Conservation (phyloP, 2,888 invertebrate species). For the Euphydryas editha region DNA sequence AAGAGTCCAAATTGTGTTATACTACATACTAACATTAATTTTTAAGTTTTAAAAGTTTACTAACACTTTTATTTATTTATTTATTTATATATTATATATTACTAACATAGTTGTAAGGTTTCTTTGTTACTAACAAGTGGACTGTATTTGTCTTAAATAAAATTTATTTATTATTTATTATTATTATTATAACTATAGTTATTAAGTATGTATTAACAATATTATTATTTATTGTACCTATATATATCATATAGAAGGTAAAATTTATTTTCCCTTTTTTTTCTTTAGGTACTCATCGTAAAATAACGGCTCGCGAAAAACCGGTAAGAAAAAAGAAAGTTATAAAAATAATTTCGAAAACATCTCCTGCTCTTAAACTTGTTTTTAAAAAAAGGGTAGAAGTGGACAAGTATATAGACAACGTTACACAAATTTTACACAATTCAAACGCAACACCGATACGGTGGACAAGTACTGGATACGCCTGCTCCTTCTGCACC, state of each 20-base stretch:
- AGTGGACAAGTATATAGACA: slow-evolving; percentile 63
- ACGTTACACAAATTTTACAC: slow-evolving; percentile 55
- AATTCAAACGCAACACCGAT: slow-evolving; percentile 66
- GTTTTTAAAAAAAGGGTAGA: slow-evolving; percentile 47
- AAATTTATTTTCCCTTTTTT: background rate
- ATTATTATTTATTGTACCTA: no score
- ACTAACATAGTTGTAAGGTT: no score
- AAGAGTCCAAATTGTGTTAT: no score
- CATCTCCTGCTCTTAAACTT: slow-evolving; percentile 3
- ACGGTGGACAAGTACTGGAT: slow-evolving; percentile 56
- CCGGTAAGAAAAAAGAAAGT: slow-evolving; percentile 19
- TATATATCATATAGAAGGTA: background rate
- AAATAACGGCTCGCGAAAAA: background rate
- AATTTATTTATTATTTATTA: no score
- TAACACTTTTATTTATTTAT: no score
- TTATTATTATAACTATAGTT: no score
- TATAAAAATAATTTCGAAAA: slow-evolving; percentile 14
- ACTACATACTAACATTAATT: no score
- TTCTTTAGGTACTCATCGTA: background rate
- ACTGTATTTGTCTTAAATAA: no score
- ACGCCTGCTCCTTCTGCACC: slow-evolving; percentile 65
- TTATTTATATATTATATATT: no score
- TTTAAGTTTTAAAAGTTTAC: no score
- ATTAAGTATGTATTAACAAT: no score
- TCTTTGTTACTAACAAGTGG: no score